phyloP scores from a whole-genome alignment of 2,797 vertebrate species.

The Stomatorhinus walkeri region DNA sequence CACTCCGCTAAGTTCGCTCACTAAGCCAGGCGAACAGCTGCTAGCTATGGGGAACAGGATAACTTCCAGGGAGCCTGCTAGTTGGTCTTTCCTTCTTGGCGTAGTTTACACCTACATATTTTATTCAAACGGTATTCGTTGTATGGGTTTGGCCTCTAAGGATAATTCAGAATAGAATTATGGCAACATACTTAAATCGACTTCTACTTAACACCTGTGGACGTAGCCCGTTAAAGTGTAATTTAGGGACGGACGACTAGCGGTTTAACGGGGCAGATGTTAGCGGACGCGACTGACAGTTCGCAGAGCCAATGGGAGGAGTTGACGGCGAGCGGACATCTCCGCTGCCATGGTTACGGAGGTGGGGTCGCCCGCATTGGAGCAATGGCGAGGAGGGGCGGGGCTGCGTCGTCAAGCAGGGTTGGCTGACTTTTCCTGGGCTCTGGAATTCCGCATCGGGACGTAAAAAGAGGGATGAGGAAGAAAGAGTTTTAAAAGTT shows the following conservation, averaged over 20 bases:
- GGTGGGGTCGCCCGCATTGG: constrained; percentile 47
- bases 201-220: constrained; percentile 49
- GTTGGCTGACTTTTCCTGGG: constrained; percentile 44
- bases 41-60: not conserved
- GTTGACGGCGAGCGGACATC: constrained; percentile 43
- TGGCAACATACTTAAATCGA: not conserved
- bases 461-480: constrained; percentile 26
- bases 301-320: constrained; percentile 46
- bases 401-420: constrained; percentile 52
- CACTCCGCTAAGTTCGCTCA: not conserved
- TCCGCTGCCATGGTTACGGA: constrained; percentile 48
- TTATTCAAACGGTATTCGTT: not conserved
- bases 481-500: constrained; percentile 34
- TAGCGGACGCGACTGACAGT: constrained; percentile 49
- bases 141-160: not conserved
- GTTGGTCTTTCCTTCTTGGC: not conserved
- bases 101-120: not conserved
- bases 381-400: constrained; percentile 50
- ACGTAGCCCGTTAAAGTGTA: constrained; percentile 54
- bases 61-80: not conserved
- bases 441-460: constrained; percentile 23
- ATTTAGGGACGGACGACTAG: constrained; percentile 37
- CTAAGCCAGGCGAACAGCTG: constrained; percentile 3
- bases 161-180: not conserved
- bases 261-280: constrained; percentile 33